A percentile compares a stretch with the other conserved stretches of the same genome.
Evolutionary conservation across 2,113 vertebrate species (phyloP).

Genomic region (Phycodurus eques): DNA sequence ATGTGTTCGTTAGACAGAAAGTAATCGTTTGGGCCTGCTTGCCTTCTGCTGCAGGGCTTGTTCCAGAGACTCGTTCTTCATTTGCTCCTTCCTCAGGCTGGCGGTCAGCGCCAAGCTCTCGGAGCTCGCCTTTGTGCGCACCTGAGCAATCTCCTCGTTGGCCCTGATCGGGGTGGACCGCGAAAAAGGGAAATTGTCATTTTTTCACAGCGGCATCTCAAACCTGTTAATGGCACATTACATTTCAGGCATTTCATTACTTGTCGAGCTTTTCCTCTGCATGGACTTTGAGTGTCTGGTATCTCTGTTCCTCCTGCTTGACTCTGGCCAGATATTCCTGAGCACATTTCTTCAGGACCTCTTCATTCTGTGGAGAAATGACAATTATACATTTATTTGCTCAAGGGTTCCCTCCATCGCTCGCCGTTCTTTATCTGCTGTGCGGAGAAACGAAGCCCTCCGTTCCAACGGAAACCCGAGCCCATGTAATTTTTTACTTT

Average conservation of each 20-base stretch:
- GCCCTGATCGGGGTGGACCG: constrained; percentile 71
- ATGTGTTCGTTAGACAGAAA: not conserved
- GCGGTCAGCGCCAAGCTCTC: constrained; percentile 87
- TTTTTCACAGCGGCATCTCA: not conserved
- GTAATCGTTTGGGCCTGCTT: not conserved
- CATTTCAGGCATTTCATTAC: constrained; percentile 67
- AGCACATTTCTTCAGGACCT: constrained; percentile 95
- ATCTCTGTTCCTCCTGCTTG: constrained; percentile 94
- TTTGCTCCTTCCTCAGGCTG: constrained; percentile 90
- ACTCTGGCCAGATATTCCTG: constrained; percentile 91
- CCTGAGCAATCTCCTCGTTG: constrained; percentile 95
- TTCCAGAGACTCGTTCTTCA: constrained; percentile 96
- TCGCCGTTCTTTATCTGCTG: not conserved
- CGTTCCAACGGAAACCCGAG: not conserved
- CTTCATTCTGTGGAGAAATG: constrained; percentile 83
- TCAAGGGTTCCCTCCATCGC: not conserved
- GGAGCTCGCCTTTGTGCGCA: constrained; percentile 83
- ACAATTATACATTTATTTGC: not conserved
- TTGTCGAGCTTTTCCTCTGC: constrained; percentile 95
- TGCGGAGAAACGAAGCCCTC: not conserved
- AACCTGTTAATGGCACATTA: not conserved
- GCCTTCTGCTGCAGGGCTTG: constrained; percentile 94
- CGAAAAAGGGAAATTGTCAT: not conserved
- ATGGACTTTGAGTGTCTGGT: constrained; percentile 92
- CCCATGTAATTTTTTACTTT: not conserved